A percentile compares a stretch with the other conserved stretches of the same genome.
Evolutionary conservation across 1,140 invertebrate genomes (phyloP).

Genomic region (Procambarus clarkii): DNA sequence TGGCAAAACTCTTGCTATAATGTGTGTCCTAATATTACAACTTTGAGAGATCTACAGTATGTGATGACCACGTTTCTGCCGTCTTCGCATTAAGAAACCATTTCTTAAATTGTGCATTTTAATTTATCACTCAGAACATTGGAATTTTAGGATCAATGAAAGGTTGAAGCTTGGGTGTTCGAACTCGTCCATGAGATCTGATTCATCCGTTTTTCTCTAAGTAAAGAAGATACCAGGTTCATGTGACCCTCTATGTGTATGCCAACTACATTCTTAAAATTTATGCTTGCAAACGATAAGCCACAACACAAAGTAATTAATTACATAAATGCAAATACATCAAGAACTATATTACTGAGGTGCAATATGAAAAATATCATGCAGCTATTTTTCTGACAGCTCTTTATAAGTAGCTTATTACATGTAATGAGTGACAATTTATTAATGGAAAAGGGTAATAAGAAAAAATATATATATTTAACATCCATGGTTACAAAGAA

Average conservation of each 20-base stretch:
- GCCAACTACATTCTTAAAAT: too few relatives aligned
- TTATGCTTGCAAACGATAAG: neutral
- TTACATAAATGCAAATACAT: neutral
- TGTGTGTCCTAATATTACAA: too few relatives aligned
- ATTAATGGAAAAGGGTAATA: neutral
- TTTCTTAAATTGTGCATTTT: too few relatives aligned
- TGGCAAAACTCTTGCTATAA: too few relatives aligned
- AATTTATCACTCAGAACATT: too few relatives aligned
- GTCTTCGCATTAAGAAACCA: too few relatives aligned
- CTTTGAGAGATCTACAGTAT: too few relatives aligned
- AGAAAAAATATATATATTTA: neutral
- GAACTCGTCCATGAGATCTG: too few relatives aligned
- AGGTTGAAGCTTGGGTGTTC: too few relatives aligned
- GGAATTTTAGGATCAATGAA: too few relatives aligned
- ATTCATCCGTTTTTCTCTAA: neutral
- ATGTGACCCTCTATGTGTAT: neutral
- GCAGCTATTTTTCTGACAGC: neutral
- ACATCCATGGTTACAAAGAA: slow-evolving; percentile 16
- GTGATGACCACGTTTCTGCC: too few relatives aligned
- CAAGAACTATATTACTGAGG: neutral
- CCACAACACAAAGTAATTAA: neutral
- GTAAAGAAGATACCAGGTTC: neutral
- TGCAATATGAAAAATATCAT: neutral
- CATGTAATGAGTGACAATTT: neutral
- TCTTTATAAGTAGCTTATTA: neutral